Percentiles rank a stretch among this genome's conserved stretches.
Conservation (phyloP, 2,888 invertebrate species). For the Sarcophaga carnaria region DNA sequence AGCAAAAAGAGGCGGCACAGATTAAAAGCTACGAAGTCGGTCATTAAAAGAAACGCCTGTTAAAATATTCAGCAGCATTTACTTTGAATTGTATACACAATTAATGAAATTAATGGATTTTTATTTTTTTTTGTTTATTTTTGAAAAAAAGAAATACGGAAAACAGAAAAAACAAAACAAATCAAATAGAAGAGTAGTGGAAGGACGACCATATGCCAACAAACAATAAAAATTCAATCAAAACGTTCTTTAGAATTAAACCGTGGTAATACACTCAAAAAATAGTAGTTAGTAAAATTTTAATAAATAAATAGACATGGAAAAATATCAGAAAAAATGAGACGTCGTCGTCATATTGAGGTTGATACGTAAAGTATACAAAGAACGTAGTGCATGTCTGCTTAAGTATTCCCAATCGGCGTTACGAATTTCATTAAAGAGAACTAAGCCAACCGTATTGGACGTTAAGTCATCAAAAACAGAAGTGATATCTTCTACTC, state of each 20-base stretch:
- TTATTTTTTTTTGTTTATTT: constrained; percentile 11
- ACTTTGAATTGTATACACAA: neutral
- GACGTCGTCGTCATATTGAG: neutral
- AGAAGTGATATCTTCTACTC: no score
- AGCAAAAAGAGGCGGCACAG: neutral
- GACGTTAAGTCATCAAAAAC: no score
- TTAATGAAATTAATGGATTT: constrained; percentile 16
- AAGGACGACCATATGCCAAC: constrained; percentile 40
- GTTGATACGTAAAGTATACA: no score
- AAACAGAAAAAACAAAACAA: neutral
- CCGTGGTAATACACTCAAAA: neutral
- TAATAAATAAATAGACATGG: neutral
- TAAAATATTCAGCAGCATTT: neutral
- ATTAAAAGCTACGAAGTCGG: neutral
- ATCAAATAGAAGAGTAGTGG: neutral
- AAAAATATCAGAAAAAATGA: neutral
- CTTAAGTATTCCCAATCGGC: no score
- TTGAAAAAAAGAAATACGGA: neutral
- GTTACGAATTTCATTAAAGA: no score
- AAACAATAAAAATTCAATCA: constrained; percentile 34
- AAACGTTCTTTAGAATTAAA: neutral
- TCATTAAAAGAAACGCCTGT: neutral
- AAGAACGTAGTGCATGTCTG: no score
- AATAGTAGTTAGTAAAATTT: neutral
- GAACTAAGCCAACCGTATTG: no score